A percentile compares a stretch with the other conserved stretches of the same genome.
These are phyloP conservation scores for Coenobita brevimanus DNA, from an alignment of 1,140 invertebrate genomes.

Conservation along the genomic window DNA sequence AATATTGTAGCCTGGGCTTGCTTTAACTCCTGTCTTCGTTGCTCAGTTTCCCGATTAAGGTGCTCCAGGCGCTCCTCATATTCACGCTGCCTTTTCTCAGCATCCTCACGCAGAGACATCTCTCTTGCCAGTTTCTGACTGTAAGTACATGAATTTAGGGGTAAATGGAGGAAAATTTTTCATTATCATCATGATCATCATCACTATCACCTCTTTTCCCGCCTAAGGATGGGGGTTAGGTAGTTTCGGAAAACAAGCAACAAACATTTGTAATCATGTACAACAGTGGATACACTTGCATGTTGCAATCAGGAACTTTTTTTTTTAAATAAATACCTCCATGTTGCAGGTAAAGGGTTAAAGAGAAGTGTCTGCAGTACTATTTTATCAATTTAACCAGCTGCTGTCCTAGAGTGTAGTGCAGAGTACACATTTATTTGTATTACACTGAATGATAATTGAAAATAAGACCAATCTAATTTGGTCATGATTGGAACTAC, in stretches of 20 bases:
- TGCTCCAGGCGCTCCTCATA: constrained; percentile 89
- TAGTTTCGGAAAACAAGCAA: background rate
- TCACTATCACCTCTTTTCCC: background rate
- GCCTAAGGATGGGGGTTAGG: background rate
- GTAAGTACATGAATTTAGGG: background rate
- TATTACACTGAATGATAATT: no score
- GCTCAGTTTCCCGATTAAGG: constrained; percentile 77
- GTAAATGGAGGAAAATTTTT: background rate
- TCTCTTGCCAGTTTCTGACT: constrained; percentile 88
- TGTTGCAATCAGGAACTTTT: no score
- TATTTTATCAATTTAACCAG: no score
- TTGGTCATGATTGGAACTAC: no score
- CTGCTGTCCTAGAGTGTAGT: no score
- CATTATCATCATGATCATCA: background rate
- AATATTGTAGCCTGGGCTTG: constrained; percentile 94
- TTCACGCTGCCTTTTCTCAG: constrained; percentile 91
- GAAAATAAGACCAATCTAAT: no score
- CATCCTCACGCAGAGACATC: constrained; percentile 95
- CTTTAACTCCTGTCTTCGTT: constrained; percentile 88
- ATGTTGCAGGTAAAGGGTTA: no score
- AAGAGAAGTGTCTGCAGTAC: no score
- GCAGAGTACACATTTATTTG: no score
- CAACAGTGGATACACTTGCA: no score
- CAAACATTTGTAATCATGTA: no score
- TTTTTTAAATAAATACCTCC: no score